Percentiles rank a stretch among this genome's conserved stretches.
Conservation (phyloP, 23 tunicate genomes). For the Diplosoma virens region DNA sequence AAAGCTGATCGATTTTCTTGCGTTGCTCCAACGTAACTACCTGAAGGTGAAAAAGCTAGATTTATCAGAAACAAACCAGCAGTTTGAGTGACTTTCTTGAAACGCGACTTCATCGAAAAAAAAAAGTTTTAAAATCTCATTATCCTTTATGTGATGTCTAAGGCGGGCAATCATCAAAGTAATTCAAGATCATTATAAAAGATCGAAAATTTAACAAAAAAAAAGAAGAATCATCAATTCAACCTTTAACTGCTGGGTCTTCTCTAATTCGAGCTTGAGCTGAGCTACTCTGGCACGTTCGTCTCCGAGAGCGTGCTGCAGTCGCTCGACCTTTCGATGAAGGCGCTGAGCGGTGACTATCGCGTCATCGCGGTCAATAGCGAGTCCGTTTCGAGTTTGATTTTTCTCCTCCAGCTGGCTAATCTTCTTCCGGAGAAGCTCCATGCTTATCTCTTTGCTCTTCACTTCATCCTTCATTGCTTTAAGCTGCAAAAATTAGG, state of each 20-base stretch:
- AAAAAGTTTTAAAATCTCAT: no score
- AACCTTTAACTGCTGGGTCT: constrained; percentile 85
- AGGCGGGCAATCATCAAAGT: no score
- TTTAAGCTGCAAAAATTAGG: constrained; percentile 59
- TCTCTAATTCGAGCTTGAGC: constrained; percentile 70
- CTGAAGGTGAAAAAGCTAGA: constrained; percentile 11
- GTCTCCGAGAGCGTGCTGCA: constrained; percentile 81
- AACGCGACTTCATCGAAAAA: no score
- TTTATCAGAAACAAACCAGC: no score
- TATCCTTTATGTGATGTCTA: no score
- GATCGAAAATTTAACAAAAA: no score
- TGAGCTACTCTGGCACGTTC: constrained; percentile 72
- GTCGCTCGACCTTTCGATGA: constrained; percentile 81
- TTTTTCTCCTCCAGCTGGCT: constrained; percentile 67
- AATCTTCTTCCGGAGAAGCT: constrained; percentile 76
- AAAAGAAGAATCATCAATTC: no score
- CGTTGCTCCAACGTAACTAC: constrained; percentile 74
- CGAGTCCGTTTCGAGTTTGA: constrained; percentile 61
- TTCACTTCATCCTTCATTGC: constrained; percentile 72
- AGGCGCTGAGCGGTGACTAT: constrained; percentile 77
- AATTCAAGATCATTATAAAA: no score
- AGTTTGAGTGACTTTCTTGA: no score
- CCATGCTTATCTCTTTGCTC: constrained; percentile 90
- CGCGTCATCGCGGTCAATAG: constrained; percentile 92
- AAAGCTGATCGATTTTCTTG: constrained; percentile 66